phyloP scores from a whole-genome alignment of 2,797 vertebrate genomes.

The Esox lucius region DNA sequence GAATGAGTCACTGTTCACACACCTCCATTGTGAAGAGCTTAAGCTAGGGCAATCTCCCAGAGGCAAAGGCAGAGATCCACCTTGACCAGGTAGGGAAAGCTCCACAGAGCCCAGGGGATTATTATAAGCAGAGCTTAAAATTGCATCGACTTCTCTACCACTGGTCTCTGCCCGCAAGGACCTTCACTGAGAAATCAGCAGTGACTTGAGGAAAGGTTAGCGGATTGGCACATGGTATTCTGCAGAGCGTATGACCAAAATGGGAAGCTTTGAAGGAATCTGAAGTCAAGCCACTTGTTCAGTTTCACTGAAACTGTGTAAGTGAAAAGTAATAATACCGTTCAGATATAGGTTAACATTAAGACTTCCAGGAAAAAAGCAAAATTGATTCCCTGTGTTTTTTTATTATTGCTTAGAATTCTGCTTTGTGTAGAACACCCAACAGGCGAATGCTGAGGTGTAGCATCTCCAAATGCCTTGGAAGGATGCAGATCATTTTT shows the following conservation, averaged over 20 bases:
- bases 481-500: neutral
- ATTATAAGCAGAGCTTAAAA: slow-evolving; percentile 46
- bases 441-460: neutral
- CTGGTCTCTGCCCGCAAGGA: slow-evolving; percentile 15
- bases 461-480: neutral
- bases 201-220: slow-evolving; percentile 34
- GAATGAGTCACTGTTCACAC: slow-evolving; percentile 53
- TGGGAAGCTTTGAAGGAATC: neutral
- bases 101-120: slow-evolving; percentile 47
- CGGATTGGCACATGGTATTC: slow-evolving; percentile 15
- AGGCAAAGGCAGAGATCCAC: slow-evolving; percentile 58
- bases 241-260: neutral
- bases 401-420: neutral
- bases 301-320: neutral
- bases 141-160: slow-evolving; percentile 37
- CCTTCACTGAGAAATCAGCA: slow-evolving; percentile 26
- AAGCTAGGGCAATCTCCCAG: slow-evolving; percentile 45
- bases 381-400: neutral
- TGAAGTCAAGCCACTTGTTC: neutral
- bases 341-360: neutral
- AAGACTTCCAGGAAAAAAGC: neutral
- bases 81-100: slow-evolving; percentile 46
- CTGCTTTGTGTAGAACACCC: neutral
- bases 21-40: slow-evolving; percentile 54
- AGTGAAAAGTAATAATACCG: neutral